Evolutionary conservation across 2,888 invertebrate genomes (phyloP).

Genomic region (Vesta saturnalis): DNA sequence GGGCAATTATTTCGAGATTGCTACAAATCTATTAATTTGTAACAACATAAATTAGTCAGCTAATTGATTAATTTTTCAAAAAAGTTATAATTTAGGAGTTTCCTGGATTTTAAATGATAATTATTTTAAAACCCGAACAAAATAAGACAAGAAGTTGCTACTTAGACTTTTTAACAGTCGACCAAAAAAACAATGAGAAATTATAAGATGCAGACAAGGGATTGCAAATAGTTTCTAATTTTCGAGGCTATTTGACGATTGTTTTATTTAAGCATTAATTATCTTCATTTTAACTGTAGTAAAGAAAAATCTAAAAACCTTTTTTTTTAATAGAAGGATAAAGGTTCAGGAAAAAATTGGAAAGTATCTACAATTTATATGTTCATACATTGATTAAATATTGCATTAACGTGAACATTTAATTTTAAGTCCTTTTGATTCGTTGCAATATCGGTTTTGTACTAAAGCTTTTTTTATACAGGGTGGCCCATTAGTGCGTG

Average conservation of each 20-base stretch:
- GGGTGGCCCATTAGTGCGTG: too few species aligned
- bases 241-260: slow-evolving; percentile 26
- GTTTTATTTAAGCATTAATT: slow-evolving; percentile 38
- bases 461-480: too few species aligned
- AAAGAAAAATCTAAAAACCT: neutral
- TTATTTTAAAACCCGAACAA: slow-evolving; percentile 54
- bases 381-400: too few species aligned
- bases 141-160: slow-evolving; percentile 44
- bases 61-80: slow-evolving; percentile 45
- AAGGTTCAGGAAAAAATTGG: neutral
- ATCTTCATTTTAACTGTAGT: slow-evolving; percentile 15
- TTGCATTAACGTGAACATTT: too few species aligned
- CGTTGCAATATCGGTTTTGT: too few species aligned
- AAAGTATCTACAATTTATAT: too few species aligned
- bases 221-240: slow-evolving; percentile 12
- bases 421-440: too few species aligned
- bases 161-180: slow-evolving; percentile 28
- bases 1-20: too few species aligned
- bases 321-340: neutral
- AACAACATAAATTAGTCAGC: too few species aligned
- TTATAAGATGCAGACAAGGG: slow-evolving; percentile 11
- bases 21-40: too few species aligned
- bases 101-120: slow-evolving; percentile 54
- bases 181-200: slow-evolving; percentile 30
- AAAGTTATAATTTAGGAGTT: slow-evolving; percentile 53